These are phyloP conservation scores for Fragum sueziense DNA, from an alignment of 2,888 invertebrate species.

Conservation along the genomic window DNA sequence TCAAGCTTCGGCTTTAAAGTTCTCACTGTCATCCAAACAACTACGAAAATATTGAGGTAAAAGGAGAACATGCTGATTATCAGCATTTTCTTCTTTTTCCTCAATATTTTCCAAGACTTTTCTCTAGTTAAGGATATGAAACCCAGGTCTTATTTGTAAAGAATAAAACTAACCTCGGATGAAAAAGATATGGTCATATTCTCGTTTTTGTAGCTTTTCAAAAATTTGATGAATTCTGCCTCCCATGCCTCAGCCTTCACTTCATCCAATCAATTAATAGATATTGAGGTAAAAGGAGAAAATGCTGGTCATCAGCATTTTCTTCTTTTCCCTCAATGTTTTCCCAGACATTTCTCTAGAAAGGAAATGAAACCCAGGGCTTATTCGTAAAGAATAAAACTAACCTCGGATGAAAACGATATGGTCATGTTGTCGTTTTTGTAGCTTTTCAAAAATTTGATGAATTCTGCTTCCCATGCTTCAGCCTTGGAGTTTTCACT, in stretches of 20 bases:
- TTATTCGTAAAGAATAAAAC: no score
- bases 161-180: constrained; percentile 82
- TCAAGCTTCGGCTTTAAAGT: constrained; percentile 85
- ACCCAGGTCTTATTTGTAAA: neutral
- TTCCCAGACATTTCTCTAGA: no score
- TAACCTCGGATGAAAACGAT: constrained; percentile 83
- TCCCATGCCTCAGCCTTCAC: constrained; percentile 84
- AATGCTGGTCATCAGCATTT: no score
- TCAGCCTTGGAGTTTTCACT: constrained; percentile 85
- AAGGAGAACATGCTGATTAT: no score
- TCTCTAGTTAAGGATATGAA: no score
- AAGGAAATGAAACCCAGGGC: no score
- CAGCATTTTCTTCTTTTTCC: no score
- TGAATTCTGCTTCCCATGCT: constrained; percentile 81
- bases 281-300: no score
- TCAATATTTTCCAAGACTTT: no score
- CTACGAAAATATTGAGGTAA: no score
- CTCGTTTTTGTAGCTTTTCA: constrained; percentile 79
- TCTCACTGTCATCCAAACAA: constrained; percentile 82
- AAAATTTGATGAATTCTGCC: constrained; percentile 80
- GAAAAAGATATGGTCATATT: constrained; percentile 82
- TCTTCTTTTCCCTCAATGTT: no score
- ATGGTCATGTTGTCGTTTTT: constrained; percentile 79
- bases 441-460: constrained; percentile 82
- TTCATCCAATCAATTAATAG: no score